Conservation (phyloP, 2,797 vertebrate species). For the Euthynnus affinis region DNA sequence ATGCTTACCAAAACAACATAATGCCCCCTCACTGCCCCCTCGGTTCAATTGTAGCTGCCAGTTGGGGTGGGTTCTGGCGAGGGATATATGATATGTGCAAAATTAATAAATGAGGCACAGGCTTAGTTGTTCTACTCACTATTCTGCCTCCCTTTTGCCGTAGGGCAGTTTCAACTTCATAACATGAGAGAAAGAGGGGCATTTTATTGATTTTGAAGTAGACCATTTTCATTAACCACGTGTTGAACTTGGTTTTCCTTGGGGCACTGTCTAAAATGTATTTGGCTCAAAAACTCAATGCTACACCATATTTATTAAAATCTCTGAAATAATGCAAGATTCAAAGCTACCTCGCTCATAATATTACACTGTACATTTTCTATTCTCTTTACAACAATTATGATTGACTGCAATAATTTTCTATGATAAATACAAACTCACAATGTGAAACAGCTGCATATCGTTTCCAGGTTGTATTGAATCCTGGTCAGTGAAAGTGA, state of each 20-base stretch:
- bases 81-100: neutral
- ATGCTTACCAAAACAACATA: conserved; percentile 2
- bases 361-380: no score
- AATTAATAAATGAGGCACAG: conserved; percentile 21
- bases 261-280: conserved; percentile 16
- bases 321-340: no score
- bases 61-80: no score
- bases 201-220: conserved; percentile 21
- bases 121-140: conserved; percentile 8
- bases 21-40: no score
- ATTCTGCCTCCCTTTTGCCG: conserved; percentile 9
- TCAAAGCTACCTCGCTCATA: no score
- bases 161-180: conserved; percentile 18
- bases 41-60: no score
- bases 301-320: neutral
- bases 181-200: conserved; percentile 16
- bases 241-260: conserved; percentile 14
- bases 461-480: no score
- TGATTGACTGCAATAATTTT: no score
- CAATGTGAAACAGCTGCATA: no score
- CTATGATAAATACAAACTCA: no score
- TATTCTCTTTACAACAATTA: no score
- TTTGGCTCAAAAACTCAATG: conserved; percentile 1
- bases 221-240: conserved; percentile 18
- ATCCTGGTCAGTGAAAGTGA: no score